Base-by-base conservation (phyloP, 1,140 invertebrate genomes). In the Hyposmocoma kahamanoa region DNA sequence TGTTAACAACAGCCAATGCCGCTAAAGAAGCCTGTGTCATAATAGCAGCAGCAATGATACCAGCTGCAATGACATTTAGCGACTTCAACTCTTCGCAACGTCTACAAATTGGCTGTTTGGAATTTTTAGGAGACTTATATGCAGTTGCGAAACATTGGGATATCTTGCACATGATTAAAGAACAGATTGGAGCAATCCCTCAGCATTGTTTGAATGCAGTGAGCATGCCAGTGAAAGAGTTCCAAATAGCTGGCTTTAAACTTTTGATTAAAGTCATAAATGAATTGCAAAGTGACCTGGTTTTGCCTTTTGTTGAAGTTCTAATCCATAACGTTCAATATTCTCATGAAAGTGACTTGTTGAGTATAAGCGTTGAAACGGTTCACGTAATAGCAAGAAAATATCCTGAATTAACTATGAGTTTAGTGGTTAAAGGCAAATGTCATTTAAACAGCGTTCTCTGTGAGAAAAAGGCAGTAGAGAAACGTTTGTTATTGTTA, bases 1-100 rank as follows among this genome's bases (percentile, higher is more conserved):
- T 91, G 26, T 62, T 90, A 48, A 83, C 85, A 22, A 76, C 87
- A 28, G 89, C 89, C 13, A 87, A 83, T 57, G 82, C 88, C 13
- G 87, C 86, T n/a, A 72, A 80, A 62, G 67, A 83, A 62, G 84
- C 87, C 17, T 90, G 89, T 53, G 51, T 75, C 39, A 69, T 87
- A 48, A 66, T 91, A 22, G 73, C 87, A 13, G 82, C 81, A 53
- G 63, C 72, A 22, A 84, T 90, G 66, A 71, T 90, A 34, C 67
- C 89, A 67, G 53, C 79, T 2, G 56, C 66, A 13, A 30, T 80
- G 30, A 65, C 74, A 0, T 85, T 78, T 50, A 79, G 82, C 45
- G 69, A 67, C 32, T 73, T 80, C 17, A 85, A 82, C 50, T 67
- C 65, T 9, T 67, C 72, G 9, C 20, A 59, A 0, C 78, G 77